Conservation (phyloP, 2,797 vertebrate genomes). For the Centropyge bicolor region DNA sequence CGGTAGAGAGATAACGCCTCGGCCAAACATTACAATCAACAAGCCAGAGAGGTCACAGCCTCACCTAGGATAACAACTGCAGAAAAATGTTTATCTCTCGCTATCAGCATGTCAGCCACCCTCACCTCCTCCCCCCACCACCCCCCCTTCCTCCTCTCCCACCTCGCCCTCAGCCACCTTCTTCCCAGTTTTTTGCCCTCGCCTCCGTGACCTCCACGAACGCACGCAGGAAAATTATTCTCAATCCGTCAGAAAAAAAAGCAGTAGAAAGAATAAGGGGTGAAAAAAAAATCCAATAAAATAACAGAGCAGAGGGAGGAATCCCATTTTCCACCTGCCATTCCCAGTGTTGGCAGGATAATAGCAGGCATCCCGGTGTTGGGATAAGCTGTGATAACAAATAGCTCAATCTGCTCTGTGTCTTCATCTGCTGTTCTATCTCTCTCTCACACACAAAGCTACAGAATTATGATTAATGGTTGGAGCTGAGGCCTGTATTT, state of each 20-base stretch:
- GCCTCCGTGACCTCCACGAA: constrained; percentile 56
- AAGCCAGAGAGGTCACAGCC: constrained; percentile 73
- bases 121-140: too few species aligned
- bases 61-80: constrained; percentile 67
- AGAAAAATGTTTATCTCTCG: constrained; percentile 71
- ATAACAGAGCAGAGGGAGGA: constrained; percentile 66
- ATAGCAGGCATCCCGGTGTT: constrained; percentile 72
- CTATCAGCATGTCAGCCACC: constrained; percentile 71
- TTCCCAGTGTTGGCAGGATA: constrained; percentile 71
- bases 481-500: constrained; percentile 30
- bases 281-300: constrained; percentile 59
- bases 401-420: constrained; percentile 77
- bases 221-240: constrained; percentile 52
- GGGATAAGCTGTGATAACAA: constrained; percentile 81
- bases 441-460: constrained; percentile 53
- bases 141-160: constrained; percentile 26
- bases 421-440: constrained; percentile 72
- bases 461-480: constrained; percentile 68
- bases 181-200: constrained; percentile 30
- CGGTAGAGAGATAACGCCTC: constrained; percentile 65
- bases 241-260: constrained; percentile 40
- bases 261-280: constrained; percentile 22
- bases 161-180: constrained; percentile 54
- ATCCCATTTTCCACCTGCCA: constrained; percentile 78
- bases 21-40: constrained; percentile 70